These are phyloP conservation scores for Scaptomyza reducta DNA, from an alignment of 2,888 invertebrate species.

Conservation along the genomic window DNA sequence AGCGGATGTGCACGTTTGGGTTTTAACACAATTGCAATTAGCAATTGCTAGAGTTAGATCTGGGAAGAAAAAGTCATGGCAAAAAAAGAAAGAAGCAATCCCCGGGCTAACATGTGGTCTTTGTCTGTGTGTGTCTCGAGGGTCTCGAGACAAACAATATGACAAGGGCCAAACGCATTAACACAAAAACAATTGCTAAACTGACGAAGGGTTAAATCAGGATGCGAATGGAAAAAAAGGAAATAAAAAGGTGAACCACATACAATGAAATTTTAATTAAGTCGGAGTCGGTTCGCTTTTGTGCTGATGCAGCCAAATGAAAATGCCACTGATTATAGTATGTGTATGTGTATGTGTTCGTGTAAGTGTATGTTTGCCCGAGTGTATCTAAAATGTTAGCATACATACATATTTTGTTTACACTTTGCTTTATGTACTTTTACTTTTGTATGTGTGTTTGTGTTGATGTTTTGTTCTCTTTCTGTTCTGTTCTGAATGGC, in stretches of 20 bases:
- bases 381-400: conserved; percentile 67
- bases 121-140: conserved; percentile 70
- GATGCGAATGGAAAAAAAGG: conserved; percentile 41
- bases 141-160: conserved; percentile 50
- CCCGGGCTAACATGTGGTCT: conserved; percentile 59
- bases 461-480: conserved; percentile 55
- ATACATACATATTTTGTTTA: conserved; percentile 68
- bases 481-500: conserved; percentile 71
- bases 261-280: conserved; percentile 78
- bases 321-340: conserved; percentile 72
- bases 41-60: conserved; percentile 46
- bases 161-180: conserved; percentile 50
- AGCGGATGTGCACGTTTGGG: too few relatives aligned
- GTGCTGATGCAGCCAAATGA: conserved; percentile 76
- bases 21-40: too few relatives aligned
- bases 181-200: conserved; percentile 57
- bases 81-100: not conserved
- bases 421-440: conserved; percentile 58
- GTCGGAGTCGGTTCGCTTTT: conserved; percentile 69
- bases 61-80: conserved; percentile 28
- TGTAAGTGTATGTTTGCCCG: conserved; percentile 31
- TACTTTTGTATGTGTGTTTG: conserved; percentile 29
- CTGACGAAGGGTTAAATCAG: conserved; percentile 66
- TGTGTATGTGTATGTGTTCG: conserved; percentile 15
- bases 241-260: conserved; percentile 60